Evolutionary conservation across 1,140 invertebrate genomes (phyloP).

Genomic region (Halictus rubicundus): DNA sequence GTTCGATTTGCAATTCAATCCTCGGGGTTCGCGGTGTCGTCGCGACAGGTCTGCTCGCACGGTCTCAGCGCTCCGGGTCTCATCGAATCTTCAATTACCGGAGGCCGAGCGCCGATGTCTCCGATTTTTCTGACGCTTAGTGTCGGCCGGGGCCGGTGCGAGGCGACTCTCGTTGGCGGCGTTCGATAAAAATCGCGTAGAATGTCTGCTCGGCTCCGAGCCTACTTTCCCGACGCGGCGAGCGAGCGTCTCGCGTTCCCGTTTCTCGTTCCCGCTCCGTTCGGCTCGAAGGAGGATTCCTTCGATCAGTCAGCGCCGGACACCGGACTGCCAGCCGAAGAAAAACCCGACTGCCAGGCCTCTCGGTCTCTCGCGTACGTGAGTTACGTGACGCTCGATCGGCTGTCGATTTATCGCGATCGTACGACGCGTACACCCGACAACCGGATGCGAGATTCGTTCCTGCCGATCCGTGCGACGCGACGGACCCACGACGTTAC

Average conservation of each 20-base stretch:
- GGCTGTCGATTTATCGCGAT: slow-evolving; percentile 66
- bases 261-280: slow-evolving; percentile 5
- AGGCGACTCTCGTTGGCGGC: too few species aligned
- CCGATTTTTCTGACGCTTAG: slow-evolving; percentile 37
- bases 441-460: slow-evolving; percentile 66
- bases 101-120: not conserved
- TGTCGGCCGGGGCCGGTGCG: not conserved
- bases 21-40: not conserved
- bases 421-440: slow-evolving; percentile 47
- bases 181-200: slow-evolving; percentile 53
- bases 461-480: slow-evolving; percentile 47
- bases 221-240: slow-evolving; percentile 40
- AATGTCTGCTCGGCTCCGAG: slow-evolving; percentile 32
- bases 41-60: not conserved
- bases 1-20: not conserved
- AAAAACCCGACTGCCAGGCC: slow-evolving; percentile 62
- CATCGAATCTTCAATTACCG: slow-evolving; percentile 34
- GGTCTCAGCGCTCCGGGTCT: slow-evolving; percentile 19
- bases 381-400: slow-evolving; percentile 71
- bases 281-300: slow-evolving; percentile 50
- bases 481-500: slow-evolving; percentile 49
- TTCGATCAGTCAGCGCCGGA: slow-evolving; percentile 53
- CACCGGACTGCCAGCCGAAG: slow-evolving; percentile 51
- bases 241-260: slow-evolving; percentile 1
- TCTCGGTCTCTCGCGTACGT: slow-evolving; percentile 61